These are phyloP conservation scores for Idaea dimidiata DNA, from an alignment of 2,888 invertebrate species.

Conservation along the genomic window DNA sequence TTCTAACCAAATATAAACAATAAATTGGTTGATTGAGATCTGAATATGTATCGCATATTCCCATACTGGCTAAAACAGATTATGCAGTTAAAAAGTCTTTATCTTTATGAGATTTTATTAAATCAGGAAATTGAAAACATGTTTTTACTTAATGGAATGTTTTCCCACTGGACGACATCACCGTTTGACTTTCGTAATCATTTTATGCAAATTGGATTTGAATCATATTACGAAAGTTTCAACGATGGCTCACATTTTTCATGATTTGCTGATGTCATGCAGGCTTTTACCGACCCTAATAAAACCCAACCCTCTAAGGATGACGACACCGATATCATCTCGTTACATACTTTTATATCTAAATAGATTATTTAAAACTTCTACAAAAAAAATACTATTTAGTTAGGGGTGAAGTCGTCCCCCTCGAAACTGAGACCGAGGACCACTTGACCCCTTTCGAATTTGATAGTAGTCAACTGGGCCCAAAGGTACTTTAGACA, in stretches of 20 bases:
- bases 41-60: not conserved
- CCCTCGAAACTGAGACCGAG: no score
- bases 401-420: no score
- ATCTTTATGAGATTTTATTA: not conserved
- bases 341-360: slow-evolving; percentile 49
- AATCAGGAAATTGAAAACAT: not conserved
- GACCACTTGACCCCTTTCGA: no score
- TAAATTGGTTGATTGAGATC: not conserved
- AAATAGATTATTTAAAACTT: not conserved
- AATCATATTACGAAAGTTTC: not conserved
- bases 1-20: not conserved
- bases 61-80: not conserved
- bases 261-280: slow-evolving; percentile 57
- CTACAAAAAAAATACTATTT: no score
- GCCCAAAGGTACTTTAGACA: no score
- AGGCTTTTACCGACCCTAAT: slow-evolving; percentile 36
- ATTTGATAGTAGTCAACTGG: no score
- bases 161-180: not conserved
- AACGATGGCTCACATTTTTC: slow-evolving; percentile 14
- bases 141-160: not conserved
- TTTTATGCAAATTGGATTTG: slow-evolving; percentile 14
- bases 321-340: slow-evolving; percentile 59
- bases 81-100: not conserved
- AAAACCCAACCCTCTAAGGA: slow-evolving; percentile 51
- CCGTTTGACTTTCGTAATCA: slow-evolving; percentile 11